Conservation (phyloP, 1,140 invertebrate genomes). For the Drosophila pectinifera region DNA sequence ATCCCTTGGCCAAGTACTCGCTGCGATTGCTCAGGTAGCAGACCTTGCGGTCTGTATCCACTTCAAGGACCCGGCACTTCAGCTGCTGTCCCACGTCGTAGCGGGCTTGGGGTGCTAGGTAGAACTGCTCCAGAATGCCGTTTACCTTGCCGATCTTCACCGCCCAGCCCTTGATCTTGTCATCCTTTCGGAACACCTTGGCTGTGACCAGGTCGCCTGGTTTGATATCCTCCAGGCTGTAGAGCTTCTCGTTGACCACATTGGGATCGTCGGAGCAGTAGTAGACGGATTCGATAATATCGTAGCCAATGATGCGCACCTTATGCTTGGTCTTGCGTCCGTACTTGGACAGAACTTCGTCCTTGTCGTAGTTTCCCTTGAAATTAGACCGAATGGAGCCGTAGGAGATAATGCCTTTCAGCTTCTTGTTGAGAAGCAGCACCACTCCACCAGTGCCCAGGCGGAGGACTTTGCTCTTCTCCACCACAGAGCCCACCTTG, state of each 20-base stretch:
- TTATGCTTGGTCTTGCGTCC: constrained; percentile 85
- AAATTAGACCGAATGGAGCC: constrained; percentile 85
- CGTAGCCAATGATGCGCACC: constrained; percentile 87
- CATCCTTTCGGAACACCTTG: constrained; percentile 79
- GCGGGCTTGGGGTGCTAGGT: constrained; percentile 52
- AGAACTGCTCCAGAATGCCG: constrained; percentile 73
- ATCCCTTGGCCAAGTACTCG: constrained; percentile 86
- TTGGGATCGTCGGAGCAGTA: constrained; percentile 87
- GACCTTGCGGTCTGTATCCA: constrained; percentile 79
- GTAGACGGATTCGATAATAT: constrained; percentile 86
- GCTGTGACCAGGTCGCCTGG: constrained; percentile 86
- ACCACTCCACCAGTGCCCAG: constrained; percentile 86
- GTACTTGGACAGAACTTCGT: constrained; percentile 85
- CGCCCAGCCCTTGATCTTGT: constrained; percentile 77
- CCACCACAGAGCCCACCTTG: constrained; percentile 86
- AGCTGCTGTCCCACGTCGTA: constrained; percentile 60
- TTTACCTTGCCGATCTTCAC: constrained; percentile 71
- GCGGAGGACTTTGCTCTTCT: constrained; percentile 85
- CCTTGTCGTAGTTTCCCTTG: constrained; percentile 84
- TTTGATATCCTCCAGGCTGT: constrained; percentile 85
- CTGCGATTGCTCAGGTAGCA: constrained; percentile 86
- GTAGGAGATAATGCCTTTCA: constrained; percentile 87
- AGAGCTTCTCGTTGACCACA: constrained; percentile 86
- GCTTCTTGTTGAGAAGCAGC: constrained; percentile 86
- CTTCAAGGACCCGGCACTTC: constrained; percentile 85